Conservation (phyloP, 2,888 invertebrate species). For the Drosophila percnosoma region DNA sequence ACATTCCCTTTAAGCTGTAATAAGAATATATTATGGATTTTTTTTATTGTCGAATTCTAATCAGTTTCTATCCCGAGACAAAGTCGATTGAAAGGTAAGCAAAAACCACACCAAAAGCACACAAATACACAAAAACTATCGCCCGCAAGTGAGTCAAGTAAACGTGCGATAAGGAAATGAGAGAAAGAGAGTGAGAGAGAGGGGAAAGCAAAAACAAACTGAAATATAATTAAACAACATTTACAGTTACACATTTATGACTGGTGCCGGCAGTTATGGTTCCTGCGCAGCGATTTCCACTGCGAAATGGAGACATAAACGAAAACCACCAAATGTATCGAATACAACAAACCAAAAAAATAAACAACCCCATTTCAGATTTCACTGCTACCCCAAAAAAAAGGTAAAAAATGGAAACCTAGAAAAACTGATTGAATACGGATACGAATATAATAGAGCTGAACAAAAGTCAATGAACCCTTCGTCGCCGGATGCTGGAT, state of each 20-base stretch:
- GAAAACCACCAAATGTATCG: constrained; percentile 24
- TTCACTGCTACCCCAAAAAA: constrained; percentile 51
- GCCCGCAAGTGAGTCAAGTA: constrained; percentile 29
- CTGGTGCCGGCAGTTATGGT: constrained; percentile 39
- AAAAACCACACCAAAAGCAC: constrained; percentile 17
- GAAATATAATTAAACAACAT: constrained; percentile 61
- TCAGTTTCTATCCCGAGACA: constrained; percentile 47
- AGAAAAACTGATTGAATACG: constrained; percentile 26
- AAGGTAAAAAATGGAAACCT: constrained; percentile 33
- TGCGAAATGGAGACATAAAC: constrained; percentile 48
- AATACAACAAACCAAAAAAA: constrained; percentile 9
- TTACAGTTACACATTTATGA: constrained; percentile 42
- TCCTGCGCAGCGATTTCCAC: constrained; percentile 54
- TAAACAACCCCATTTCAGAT: constrained; percentile 53
- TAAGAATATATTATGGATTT: not conserved
- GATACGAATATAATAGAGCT: constrained; percentile 26
- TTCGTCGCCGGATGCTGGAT: constrained; percentile 19
- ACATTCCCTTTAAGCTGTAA: not conserved
- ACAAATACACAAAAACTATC: constrained; percentile 2
- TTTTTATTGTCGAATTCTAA: constrained; percentile 41
- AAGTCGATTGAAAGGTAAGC: constrained; percentile 76
- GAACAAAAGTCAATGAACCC: constrained; percentile 54
- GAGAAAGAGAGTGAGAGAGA: not conserved
- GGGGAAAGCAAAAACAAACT: constrained; percentile 15
- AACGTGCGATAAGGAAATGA: constrained; percentile 59